Conservation (phyloP, 1,140 invertebrate species). For the Drosophila burlai region DNA sequence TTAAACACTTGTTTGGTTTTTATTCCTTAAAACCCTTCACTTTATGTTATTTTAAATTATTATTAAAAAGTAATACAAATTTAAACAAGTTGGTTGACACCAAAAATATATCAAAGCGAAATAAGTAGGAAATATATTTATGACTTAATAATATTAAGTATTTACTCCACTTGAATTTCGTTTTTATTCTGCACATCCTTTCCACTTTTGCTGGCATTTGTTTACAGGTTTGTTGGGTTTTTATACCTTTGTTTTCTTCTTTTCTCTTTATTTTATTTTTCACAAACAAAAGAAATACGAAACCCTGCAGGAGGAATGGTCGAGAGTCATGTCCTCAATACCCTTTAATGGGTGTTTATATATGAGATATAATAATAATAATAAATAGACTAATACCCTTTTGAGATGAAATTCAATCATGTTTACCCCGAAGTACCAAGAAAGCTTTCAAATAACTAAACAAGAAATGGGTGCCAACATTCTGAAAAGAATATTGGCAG, state of each 20-base stretch:
- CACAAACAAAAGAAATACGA: constrained; percentile 13
- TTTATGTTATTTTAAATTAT: neutral
- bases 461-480: neutral
- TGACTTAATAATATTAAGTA: neutral
- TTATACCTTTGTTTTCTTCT: neutral
- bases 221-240: constrained; percentile 3
- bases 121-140: neutral
- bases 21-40: neutral
- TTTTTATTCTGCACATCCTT: constrained; percentile 14
- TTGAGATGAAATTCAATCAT: neutral
- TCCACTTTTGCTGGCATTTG: constrained; percentile 1
- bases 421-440: neutral
- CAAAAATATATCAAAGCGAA: too few species aligned
- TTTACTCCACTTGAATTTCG: neutral
- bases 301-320: neutral
- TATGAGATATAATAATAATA: neutral
- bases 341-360: neutral
- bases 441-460: neutral
- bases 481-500: neutral
- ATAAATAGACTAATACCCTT: too few species aligned
- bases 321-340: neutral
- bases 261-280: neutral
- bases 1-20: neutral
- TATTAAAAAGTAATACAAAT: too few species aligned
- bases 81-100: too few species aligned